Evolutionary conservation across 2,113 vertebrate species (phyloP).

Genomic region (Rhynchomys soricoides): DNA sequence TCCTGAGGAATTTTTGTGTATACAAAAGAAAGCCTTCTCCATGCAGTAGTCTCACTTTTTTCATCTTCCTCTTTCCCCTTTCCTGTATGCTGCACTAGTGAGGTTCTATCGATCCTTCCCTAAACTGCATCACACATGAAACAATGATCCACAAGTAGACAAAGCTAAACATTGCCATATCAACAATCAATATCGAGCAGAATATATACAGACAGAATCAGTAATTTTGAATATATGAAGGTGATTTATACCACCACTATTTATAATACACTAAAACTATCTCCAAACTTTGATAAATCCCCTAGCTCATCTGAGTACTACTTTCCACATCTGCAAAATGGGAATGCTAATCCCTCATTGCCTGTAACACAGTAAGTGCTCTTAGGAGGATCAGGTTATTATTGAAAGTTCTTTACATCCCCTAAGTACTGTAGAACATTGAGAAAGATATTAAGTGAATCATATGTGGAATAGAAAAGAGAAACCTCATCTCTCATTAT

Average conservation of each 20-base stretch:
- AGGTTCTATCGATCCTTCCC: not conserved
- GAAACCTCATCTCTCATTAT: constrained; percentile 26
- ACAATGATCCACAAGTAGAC: not conserved
- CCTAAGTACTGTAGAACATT: not conserved
- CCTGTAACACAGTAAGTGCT: not conserved
- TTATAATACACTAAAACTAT: not conserved
- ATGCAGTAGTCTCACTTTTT: not conserved
- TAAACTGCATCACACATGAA: not conserved
- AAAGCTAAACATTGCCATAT: not conserved
- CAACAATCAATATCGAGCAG: not conserved
- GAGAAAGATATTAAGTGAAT: constrained; percentile 38
- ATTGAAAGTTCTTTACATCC: not conserved
- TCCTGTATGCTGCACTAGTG: not conserved
- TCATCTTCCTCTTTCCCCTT: not conserved
- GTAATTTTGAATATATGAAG: not conserved
- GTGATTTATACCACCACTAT: not conserved
- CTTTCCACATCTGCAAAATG: constrained; percentile 51
- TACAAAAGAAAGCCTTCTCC: not conserved
- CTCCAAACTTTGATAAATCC: not conserved
- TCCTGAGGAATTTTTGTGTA: not conserved
- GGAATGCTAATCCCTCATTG: not conserved
- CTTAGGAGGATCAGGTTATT: constrained; percentile 2
- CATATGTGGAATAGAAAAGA: constrained; percentile 29
- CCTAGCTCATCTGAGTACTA: not conserved
- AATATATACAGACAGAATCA: not conserved